Base-by-base conservation (phyloP, 2,113 vertebrate genomes). In the Atherinomorus stipes region DNA sequence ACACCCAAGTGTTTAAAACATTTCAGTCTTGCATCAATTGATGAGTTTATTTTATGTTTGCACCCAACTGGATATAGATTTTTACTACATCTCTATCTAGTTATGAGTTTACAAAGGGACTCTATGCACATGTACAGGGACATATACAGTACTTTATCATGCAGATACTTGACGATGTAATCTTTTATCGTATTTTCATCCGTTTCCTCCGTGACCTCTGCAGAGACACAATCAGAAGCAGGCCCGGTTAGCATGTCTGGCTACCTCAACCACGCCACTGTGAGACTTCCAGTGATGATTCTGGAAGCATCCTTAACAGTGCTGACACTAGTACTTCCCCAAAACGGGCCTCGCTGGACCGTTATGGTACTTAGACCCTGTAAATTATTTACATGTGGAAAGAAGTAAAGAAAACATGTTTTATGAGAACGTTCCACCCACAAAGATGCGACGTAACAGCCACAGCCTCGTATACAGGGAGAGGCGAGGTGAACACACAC, bases 351-450 rank as follows among this genome's bases (percentile, higher is more conserved):
- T 28, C 3, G 8, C 38, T 0, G 0, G 31, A 23, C 8, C 52
- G 49, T 77, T 22, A 64, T 50, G 23, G 71, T 67, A 82, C 81
- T 78, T 83, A 64, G 68, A 60, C 75, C 80, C 22, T 69, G 16
- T 11, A 38, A 13, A 75, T 80, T 83, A 71, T 88, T 89, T 81
- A 82, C 79, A 79, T 81, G 84, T 62, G 78, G n/a, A 68, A 63
- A 64, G 28, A 54, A 79, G 53, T 51, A 75, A 78, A 87, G 64
- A 83, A 83, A 84, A 86, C 76, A 70, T 11, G 42, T 81, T 90
- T 86, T 77, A 82, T 72, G 71, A 85, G 83, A 76, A 74, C 40
- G 51, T 85, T 85, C 79, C 71, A 61, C 28, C 71, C 19, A 7
- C 50, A 66, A 64, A 78, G 59, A 70, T 22, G 28, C 76, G 84